Percentiles rank a stretch among this genome's conserved stretches.
These are phyloP conservation scores for Ifrita kowaldi DNA, from an alignment of 2,113 vertebrate genomes.

Conservation along the genomic window DNA sequence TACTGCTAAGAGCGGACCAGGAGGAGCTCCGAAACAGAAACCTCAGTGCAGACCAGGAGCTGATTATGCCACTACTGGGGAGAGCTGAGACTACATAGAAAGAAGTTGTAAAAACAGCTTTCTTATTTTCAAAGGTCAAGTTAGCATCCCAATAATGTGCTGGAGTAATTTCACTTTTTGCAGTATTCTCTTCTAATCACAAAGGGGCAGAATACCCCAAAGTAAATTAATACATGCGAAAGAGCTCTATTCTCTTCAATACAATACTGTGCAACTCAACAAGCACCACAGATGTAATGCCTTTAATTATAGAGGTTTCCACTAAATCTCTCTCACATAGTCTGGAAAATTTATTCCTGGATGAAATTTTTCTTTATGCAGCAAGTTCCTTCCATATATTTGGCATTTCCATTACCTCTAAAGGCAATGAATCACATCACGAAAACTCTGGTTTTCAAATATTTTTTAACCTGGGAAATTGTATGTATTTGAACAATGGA, in stretches of 20 bases:
- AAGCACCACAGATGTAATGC: background rate
- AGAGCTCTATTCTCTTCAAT: background rate
- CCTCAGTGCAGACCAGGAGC: background rate
- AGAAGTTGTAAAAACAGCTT: background rate
- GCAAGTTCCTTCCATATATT: background rate
- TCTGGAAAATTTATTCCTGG: accelerated
- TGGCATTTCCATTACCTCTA: background rate
- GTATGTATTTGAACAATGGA: background rate
- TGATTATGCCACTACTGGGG: background rate
- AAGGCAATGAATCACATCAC: background rate
- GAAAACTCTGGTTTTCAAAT: background rate
- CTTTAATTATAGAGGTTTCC: background rate
- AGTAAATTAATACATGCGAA: background rate
- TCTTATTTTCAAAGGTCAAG: background rate
- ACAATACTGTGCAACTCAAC: background rate
- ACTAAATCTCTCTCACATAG: background rate
- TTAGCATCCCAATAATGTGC: background rate
- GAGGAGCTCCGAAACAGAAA: background rate
- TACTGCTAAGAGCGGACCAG: background rate
- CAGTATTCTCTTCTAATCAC: background rate
- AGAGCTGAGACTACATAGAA: background rate
- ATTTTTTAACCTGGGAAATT: background rate
- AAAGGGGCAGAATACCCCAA: background rate
- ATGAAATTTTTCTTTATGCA: background rate
- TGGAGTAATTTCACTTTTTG: background rate